Evolutionary conservation across 2,113 vertebrate genomes (phyloP).

Genomic region (Aphyosemion australe): DNA sequence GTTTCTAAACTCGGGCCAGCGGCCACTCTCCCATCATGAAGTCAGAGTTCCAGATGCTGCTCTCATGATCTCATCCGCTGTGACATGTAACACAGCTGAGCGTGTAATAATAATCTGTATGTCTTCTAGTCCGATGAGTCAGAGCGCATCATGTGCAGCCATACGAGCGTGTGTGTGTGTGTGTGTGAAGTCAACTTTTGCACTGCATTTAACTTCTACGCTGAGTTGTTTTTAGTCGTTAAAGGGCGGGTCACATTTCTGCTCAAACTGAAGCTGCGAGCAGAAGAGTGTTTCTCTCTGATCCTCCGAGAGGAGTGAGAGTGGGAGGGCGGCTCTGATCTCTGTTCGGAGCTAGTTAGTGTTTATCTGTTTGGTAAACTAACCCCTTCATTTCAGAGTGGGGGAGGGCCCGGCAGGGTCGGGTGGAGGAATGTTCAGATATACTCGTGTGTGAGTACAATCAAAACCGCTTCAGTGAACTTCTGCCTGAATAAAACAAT

Average conservation of each 20-base stretch:
- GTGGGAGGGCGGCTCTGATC: constrained; percentile 31
- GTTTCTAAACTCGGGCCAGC: constrained; percentile 10
- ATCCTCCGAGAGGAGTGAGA: constrained; percentile 29
- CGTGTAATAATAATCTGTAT: constrained; percentile 1
- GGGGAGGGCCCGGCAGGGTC: not conserved
- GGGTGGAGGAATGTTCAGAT: not conserved
- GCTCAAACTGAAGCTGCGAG: constrained; percentile 2
- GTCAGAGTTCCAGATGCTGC: constrained; percentile 13
- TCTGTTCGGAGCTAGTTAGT: constrained; percentile 36
- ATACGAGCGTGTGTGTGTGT: not conserved
- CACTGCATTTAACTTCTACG: not conserved
- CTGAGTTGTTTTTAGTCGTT: constrained; percentile 1
- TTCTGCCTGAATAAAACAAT: not conserved
- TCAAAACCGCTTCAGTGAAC: not conserved
- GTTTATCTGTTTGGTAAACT: constrained; percentile 28
- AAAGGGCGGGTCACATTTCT: not conserved
- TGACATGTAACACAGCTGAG: constrained; percentile 30
- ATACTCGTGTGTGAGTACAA: not conserved
- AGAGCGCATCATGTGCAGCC: constrained; percentile 18
- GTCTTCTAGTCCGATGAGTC: not conserved
- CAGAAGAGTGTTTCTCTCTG: constrained; percentile 15
- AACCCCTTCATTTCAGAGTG: constrained; percentile 18
- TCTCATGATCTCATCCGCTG: constrained; percentile 29
- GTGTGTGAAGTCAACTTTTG: constrained; percentile 9
- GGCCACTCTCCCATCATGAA: constrained; percentile 22